Evolutionary conservation across 2,888 invertebrate species (phyloP).

Genomic region (Megamerina dolium): DNA sequence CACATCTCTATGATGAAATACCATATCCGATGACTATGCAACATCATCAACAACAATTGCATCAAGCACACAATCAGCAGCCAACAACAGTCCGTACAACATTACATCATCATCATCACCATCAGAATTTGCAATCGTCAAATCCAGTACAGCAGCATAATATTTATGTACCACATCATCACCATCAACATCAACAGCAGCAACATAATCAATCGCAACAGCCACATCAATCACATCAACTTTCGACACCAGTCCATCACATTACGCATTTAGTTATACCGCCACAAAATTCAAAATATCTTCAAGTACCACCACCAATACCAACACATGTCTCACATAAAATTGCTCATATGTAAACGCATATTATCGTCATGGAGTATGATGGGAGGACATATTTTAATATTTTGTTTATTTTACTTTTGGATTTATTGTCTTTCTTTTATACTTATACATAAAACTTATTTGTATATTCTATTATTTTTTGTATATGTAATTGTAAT

Average conservation of each 20-base stretch:
- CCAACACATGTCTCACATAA: constrained; percentile 16
- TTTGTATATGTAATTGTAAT: no score
- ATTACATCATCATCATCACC: constrained; percentile 5
- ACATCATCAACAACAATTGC: constrained; percentile 31
- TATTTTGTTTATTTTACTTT: no score
- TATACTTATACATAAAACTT: no score
- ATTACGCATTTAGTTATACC: constrained; percentile 38
- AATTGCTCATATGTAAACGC: constrained; percentile 31
- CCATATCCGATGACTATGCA: constrained; percentile 35
- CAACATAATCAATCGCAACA: neutral
- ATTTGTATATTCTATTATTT: no score
- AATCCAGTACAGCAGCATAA: constrained; percentile 17
- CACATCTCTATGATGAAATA: constrained; percentile 47
- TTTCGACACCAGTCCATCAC: constrained; percentile 18
- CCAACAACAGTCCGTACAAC: no score
- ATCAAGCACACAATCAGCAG: constrained; percentile 12
- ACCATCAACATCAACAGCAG: constrained; percentile 8
- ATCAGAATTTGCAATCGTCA: constrained; percentile 18
- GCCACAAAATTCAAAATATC: constrained; percentile 39
- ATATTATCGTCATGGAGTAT: neutral
- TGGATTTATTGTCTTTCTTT: no score
- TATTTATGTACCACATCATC: constrained; percentile 2
- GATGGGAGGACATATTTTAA: no score
- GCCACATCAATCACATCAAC: constrained; percentile 6
- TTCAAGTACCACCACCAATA: constrained; percentile 36